These are phyloP conservation scores for Perca flavescens DNA, from an alignment of 2,113 vertebrate species.

Conservation along the genomic window DNA sequence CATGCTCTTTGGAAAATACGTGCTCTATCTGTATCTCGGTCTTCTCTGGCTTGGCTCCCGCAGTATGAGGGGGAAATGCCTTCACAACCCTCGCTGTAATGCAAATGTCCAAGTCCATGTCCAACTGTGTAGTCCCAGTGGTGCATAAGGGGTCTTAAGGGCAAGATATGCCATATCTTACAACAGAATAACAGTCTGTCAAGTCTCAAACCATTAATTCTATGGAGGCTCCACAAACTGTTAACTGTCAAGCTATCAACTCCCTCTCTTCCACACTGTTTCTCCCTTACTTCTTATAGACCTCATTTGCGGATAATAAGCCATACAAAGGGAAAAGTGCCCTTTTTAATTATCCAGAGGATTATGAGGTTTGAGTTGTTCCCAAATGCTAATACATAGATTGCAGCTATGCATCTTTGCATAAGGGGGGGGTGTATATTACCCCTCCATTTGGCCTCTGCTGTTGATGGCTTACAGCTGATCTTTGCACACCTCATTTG, in stretches of 20 bases:
- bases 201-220: constrained; percentile 68
- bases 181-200: constrained; percentile 63
- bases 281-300: constrained; percentile 44
- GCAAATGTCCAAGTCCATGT: constrained; percentile 64
- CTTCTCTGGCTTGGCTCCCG: constrained; percentile 37
- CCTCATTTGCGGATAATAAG: constrained; percentile 62
- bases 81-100: constrained; percentile 53
- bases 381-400: constrained; percentile 69
- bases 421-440: constrained; percentile 56
- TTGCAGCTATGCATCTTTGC: constrained; percentile 73
- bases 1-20: constrained; percentile 52
- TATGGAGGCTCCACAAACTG: constrained; percentile 59
- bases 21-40: constrained; percentile 34
- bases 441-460: constrained; percentile 72
- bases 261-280: constrained; percentile 4
- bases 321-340: constrained; percentile 52
- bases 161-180: constrained; percentile 58
- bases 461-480: constrained; percentile 71
- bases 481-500: constrained; percentile 78
- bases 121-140: constrained; percentile 54
- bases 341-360: constrained; percentile 75
- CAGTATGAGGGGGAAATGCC: constrained; percentile 22
- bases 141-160: constrained; percentile 50
- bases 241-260: constrained; percentile 61
- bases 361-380: constrained; percentile 72